These are phyloP conservation scores for Pygathrix nemaeus DNA, from an alignment of 2,113 vertebrate genomes.

Conservation along the genomic window DNA sequence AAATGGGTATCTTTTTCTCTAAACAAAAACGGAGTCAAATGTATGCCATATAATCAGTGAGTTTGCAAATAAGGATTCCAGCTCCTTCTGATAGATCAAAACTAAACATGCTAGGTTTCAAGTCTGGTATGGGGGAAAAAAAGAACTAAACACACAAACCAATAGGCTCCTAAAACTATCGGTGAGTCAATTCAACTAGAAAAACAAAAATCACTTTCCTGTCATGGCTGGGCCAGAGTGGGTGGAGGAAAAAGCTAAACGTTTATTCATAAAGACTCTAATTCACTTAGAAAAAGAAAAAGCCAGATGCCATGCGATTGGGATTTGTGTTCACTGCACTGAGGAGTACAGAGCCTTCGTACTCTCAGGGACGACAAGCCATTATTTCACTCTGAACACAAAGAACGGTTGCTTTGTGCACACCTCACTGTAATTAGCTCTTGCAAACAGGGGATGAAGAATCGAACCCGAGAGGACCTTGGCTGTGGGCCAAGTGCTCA, in stretches of 20 bases:
- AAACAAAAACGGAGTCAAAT: not conserved
- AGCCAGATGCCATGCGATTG: slow-evolving; percentile 36
- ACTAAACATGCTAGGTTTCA: not conserved
- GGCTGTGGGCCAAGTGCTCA: slow-evolving; percentile 26
- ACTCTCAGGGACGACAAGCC: slow-evolving; percentile 38
- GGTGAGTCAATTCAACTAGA: slow-evolving; percentile 24
- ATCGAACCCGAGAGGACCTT: not conserved
- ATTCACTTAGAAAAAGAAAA: slow-evolving; percentile 56
- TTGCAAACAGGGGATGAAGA: slow-evolving; percentile 15
- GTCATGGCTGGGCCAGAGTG: not conserved
- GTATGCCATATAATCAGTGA: not conserved
- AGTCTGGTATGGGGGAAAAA: too few relatives aligned
- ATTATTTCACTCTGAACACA: slow-evolving; percentile 41
- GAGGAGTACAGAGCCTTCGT: not conserved
- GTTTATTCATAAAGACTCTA: slow-evolving; percentile 54
- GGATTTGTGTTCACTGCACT: slow-evolving; percentile 11
- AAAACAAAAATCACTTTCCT: slow-evolving; percentile 34
- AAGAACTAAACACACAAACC: not conserved
- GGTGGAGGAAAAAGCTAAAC: not conserved
- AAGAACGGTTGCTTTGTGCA: slow-evolving; percentile 8
- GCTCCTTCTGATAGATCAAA: not conserved
- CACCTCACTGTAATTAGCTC: slow-evolving; percentile 45
- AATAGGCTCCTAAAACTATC: not conserved
- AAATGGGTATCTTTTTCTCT: not conserved
- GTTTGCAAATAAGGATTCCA: not conserved